Conservation (phyloP, 1,140 invertebrate genomes). For the Zaprionus tsacasi region DNA sequence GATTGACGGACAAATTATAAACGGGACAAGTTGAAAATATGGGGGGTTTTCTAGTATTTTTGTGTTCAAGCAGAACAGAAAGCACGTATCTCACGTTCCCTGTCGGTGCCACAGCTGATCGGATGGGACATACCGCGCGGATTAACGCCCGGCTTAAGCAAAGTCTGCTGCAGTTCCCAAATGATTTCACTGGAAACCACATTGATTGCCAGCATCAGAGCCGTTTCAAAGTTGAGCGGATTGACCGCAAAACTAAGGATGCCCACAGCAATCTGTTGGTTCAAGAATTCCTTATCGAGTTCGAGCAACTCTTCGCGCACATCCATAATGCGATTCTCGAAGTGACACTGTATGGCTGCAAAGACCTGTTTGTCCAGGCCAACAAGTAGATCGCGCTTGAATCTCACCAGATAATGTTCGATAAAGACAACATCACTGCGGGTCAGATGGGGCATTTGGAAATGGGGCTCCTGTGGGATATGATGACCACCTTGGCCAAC, state of each 20-base stretch:
- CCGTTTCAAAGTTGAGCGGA: conserved; percentile 64
- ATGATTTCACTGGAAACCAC: conserved; percentile 66
- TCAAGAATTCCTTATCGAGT: conserved; percentile 63
- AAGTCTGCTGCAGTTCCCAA: conserved; percentile 64
- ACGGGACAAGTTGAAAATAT: neutral
- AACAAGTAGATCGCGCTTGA: conserved; percentile 73
- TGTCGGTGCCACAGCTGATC: conserved; percentile 59
- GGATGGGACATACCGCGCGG: conserved; percentile 61
- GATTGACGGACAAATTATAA: neutral
- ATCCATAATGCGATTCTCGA: conserved; percentile 76
- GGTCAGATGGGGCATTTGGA: conserved; percentile 56
- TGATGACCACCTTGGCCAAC: conserved; percentile 65
- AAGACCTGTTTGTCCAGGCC: conserved; percentile 75
- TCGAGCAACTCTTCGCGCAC: conserved; percentile 71
- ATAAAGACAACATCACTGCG: conserved; percentile 74
- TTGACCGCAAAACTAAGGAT: conserved; percentile 72
- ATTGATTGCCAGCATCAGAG: conserved; percentile 65
- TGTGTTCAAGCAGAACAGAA: conserved; percentile 46
- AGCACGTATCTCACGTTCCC: conserved; percentile 47
- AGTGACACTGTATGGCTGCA: conserved; percentile 74
- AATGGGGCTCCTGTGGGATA: conserved; percentile 48
- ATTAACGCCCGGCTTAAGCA: conserved; percentile 64
- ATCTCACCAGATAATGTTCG: conserved; percentile 78
- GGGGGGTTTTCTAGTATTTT: neutral
- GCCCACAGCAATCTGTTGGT: conserved; percentile 60